These are phyloP conservation scores for Misgurnus mizolepis DNA, from an alignment of 2,113 vertebrate species.

Conservation along the genomic window DNA sequence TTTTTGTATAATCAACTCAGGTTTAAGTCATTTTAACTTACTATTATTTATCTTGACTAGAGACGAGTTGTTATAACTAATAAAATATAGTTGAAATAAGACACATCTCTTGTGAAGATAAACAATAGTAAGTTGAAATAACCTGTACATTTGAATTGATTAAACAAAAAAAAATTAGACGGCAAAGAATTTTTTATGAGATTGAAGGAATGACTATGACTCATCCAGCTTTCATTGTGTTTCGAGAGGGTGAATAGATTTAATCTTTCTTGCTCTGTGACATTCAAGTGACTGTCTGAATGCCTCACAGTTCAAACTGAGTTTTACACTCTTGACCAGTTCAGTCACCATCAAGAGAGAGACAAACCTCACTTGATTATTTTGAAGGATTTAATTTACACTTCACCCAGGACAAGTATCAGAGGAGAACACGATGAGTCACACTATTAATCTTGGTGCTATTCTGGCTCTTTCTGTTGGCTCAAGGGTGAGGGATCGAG, in stretches of 20 bases:
- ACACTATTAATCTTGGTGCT: slow-evolving; percentile 53
- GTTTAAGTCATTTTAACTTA: too few relatives aligned
- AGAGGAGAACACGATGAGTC: slow-evolving; percentile 46
- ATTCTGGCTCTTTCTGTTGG: slow-evolving; percentile 15
- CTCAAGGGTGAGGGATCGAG: slow-evolving; percentile 15
- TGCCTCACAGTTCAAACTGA: slow-evolving; percentile 8
- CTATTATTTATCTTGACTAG: too few relatives aligned
- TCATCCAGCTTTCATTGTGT: neutral
- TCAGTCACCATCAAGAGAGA: neutral
- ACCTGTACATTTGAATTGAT: too few relatives aligned
- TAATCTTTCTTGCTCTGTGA: slow-evolving; percentile 21
- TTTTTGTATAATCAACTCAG: too few relatives aligned
- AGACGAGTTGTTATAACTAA: too few relatives aligned
- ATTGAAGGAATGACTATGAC: too few relatives aligned
- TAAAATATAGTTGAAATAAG: too few relatives aligned
- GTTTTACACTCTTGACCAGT: neutral
- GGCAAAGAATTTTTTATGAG: too few relatives aligned
- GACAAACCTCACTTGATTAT: slow-evolving; percentile 27
- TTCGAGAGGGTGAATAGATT: neutral
- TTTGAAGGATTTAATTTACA: slow-evolving; percentile 50
- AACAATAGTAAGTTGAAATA: too few relatives aligned
- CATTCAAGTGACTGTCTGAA: slow-evolving; percentile 33
- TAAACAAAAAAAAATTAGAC: too few relatives aligned
- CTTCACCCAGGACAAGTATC: slow-evolving; percentile 37
- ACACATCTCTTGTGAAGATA: too few relatives aligned